Conservation (phyloP, 2,888 invertebrate genomes). For the Nomada hirtipes region DNA sequence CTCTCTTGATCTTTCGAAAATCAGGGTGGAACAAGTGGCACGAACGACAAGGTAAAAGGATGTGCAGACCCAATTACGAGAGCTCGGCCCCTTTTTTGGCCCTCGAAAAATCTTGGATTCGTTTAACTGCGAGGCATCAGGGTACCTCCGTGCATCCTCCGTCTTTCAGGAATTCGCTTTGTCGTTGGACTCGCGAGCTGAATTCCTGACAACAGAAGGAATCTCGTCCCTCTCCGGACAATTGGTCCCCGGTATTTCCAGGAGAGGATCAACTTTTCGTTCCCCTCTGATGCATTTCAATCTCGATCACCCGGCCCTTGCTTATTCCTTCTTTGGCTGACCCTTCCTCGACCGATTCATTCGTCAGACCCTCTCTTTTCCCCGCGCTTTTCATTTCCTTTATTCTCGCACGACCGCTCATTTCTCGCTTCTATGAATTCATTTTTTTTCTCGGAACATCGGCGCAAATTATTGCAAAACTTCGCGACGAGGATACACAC, state of each 20-base stretch:
- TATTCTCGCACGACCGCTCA: slow-evolving; percentile 62
- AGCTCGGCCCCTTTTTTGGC: slow-evolving; percentile 51
- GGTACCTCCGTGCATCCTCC: slow-evolving; percentile 49
- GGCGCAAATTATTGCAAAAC: not conserved
- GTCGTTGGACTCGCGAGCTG: slow-evolving; percentile 70
- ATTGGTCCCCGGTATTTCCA: slow-evolving; percentile 70
- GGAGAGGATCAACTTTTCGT: slow-evolving; percentile 73
- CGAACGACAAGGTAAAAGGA: slow-evolving; percentile 65
- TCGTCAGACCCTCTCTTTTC: slow-evolving; percentile 57
- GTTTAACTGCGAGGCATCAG: slow-evolving; percentile 49
- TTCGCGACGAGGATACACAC: too few species aligned
- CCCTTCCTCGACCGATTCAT: slow-evolving; percentile 41
- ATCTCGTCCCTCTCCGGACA: slow-evolving; percentile 71
- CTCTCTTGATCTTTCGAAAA: slow-evolving; percentile 59
- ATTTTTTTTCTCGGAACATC: not conserved
- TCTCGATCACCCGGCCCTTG: slow-evolving; percentile 42
- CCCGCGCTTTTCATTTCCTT: slow-evolving; percentile 49
- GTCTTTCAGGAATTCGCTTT: slow-evolving; percentile 69
- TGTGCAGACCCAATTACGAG: slow-evolving; percentile 68
- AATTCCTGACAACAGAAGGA: slow-evolving; percentile 74
- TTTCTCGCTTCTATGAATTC: slow-evolving; percentile 64
- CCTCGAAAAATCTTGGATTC: slow-evolving; percentile 53
- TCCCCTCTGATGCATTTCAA: slow-evolving; percentile 70
- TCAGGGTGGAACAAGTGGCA: slow-evolving; percentile 61
- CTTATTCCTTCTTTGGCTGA: slow-evolving; percentile 43